Conservation (phyloP, 2,797 vertebrate genomes). For the Pygocentrus nattereri region DNA sequence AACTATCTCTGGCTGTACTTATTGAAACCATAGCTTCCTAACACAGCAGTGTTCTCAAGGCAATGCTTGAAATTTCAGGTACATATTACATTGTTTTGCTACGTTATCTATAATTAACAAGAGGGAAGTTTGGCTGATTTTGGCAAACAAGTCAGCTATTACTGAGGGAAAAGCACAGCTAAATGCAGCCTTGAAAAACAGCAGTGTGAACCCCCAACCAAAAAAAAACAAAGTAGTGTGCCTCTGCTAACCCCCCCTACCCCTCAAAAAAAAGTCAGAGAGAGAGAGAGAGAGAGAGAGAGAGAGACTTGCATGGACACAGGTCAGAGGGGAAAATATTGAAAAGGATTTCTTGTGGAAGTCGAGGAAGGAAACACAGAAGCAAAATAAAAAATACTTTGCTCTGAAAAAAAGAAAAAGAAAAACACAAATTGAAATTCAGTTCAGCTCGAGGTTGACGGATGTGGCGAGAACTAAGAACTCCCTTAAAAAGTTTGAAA, state of each 20-base stretch:
- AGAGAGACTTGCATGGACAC: conserved; percentile 57
- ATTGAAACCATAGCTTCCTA: too few species aligned
- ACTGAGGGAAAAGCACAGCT: too few species aligned
- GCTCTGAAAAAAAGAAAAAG: not conserved
- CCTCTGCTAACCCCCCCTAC: not conserved
- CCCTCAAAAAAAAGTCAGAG: conserved; percentile 56
- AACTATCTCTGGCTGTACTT: too few species aligned
- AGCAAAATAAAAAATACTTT: conserved; percentile 40
- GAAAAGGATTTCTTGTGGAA: conserved; percentile 71
- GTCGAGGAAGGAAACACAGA: conserved; percentile 67
- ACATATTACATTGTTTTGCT: too few species aligned
- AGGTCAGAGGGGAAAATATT: conserved; percentile 37
- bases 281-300: conserved; percentile 62
- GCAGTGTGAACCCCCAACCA: too few species aligned
- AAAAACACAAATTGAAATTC: conserved; percentile 26
- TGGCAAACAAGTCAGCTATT: too few species aligned
- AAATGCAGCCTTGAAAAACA: too few species aligned
- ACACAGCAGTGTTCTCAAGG: too few species aligned
- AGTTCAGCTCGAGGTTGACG: conserved; percentile 43
- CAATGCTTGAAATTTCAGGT: too few species aligned
- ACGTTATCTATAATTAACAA: too few species aligned
- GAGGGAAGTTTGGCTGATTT: too few species aligned
- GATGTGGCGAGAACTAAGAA: conserved; percentile 27
- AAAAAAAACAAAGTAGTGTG: too few species aligned
- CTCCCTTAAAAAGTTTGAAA: not conserved